A percentile compares a stretch with the other conserved stretches of the same genome.
phyloP scores from a whole-genome alignment of 1,140 invertebrate genomes.

The Rhyzopertha dominica region DNA sequence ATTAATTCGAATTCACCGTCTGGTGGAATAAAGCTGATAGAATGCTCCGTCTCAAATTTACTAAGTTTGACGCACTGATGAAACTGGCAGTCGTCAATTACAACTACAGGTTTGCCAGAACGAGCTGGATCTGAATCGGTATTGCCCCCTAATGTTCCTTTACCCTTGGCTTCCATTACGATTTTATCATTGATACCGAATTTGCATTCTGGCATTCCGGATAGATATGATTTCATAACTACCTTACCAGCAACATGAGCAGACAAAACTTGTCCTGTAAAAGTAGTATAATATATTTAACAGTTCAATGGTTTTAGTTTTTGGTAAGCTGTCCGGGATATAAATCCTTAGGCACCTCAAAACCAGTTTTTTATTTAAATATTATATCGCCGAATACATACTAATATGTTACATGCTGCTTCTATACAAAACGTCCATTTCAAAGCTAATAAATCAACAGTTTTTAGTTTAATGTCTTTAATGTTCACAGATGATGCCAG shows the following conservation, averaged over 20 bases:
- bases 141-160: conserved; percentile 58
- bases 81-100: conserved; percentile 99
- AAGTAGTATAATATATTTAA: too few species aligned
- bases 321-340: too few species aligned
- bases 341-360: too few species aligned
- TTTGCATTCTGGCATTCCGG: conserved; percentile 99
- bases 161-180: conserved; percentile 96
- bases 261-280: conserved; percentile 90
- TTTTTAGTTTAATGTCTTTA: too few species aligned
- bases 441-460: too few species aligned
- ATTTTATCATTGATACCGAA: conserved; percentile 99
- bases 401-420: too few species aligned
- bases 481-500: too few species aligned
- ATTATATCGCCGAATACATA: too few species aligned
- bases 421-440: too few species aligned
- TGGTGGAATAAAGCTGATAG: conserved; percentile 99
- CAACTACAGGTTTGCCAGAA: conserved; percentile 91
- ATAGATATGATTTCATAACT: conserved; percentile 99
- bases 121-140: conserved; percentile 80
- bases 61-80: conserved; percentile 99
- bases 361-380: too few species aligned
- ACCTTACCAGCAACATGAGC: conserved; percentile 99
- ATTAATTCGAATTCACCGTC: conserved; percentile 99
- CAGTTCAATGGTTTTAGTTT: too few species aligned
- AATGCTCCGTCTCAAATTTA: conserved; percentile 99